Percentiles rank a stretch among this genome's conserved stretches.
These are phyloP conservation scores for Crocidura indochinensis DNA, from an alignment of 2,797 vertebrate species.

Conservation along the genomic window DNA sequence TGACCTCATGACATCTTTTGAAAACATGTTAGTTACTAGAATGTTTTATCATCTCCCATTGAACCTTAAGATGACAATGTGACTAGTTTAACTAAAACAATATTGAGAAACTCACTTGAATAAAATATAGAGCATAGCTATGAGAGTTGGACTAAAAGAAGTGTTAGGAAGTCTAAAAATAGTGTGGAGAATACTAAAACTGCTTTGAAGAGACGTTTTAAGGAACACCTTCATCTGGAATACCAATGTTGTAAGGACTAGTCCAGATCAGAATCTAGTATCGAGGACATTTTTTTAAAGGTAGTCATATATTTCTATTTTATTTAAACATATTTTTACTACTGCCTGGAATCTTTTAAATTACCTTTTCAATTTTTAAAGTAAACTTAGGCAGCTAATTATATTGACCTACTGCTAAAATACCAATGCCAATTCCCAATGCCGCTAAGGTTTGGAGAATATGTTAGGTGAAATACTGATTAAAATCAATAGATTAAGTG, in stretches of 20 bases:
- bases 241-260: background rate
- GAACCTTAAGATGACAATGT: slow-evolving; percentile 73
- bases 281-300: background rate
- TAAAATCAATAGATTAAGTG: slow-evolving; percentile 42
- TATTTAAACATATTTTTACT: background rate
- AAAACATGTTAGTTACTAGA: slow-evolving; percentile 65
- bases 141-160: background rate
- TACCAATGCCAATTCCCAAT: background rate
- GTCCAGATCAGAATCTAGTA: background rate
- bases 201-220: background rate
- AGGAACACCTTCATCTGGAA: slow-evolving; percentile 15
- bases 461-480: background rate
- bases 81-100: slow-evolving; percentile 60
- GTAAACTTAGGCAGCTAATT: background rate
- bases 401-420: background rate
- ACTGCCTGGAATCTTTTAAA: background rate
- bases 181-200: background rate
- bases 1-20: slow-evolving; percentile 73
- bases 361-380: slow-evolving; percentile 17
- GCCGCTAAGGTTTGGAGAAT: background rate
- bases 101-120: slow-evolving; percentile 22
- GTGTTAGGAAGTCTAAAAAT: background rate
- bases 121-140: slow-evolving; percentile 48
- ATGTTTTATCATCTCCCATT: slow-evolving; percentile 66
- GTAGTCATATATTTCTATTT: background rate